A percentile compares a stretch with the other conserved stretches of the same genome.
These are phyloP conservation scores for Labroides dimidiatus DNA, from an alignment of 2,797 vertebrate species.

Conservation along the genomic window DNA sequence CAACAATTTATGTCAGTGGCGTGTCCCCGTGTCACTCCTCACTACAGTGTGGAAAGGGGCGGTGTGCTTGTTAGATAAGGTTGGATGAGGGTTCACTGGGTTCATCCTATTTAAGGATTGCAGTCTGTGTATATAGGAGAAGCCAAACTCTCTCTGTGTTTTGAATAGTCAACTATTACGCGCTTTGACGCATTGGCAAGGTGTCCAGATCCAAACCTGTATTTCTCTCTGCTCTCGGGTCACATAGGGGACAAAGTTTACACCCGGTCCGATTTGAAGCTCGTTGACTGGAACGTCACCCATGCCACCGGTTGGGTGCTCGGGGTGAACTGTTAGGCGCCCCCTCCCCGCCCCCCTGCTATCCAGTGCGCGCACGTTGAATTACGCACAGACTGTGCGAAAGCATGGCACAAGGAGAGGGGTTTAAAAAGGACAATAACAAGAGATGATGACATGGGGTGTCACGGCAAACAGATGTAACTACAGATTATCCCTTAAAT, in stretches of 20 bases:
- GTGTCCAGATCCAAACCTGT: conserved; percentile 22
- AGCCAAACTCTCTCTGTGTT: conserved; percentile 25
- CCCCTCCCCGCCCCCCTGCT: conserved; percentile 32
- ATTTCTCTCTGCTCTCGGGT: conserved; percentile 47
- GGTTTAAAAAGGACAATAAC: conserved; percentile 70
- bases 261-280: conserved; percentile 48
- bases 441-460: conserved; percentile 69
- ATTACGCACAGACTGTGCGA: conserved; percentile 65
- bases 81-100: conserved; percentile 73
- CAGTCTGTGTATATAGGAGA: conserved; percentile 36
- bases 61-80: conserved; percentile 45
- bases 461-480: conserved; percentile 76
- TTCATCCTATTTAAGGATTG: conserved; percentile 67
- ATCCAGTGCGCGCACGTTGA: conserved; percentile 51
- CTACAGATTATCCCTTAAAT: conserved; percentile 72
- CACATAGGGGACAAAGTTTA: conserved; percentile 71
- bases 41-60: conserved; percentile 59
- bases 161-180: conserved; percentile 30
- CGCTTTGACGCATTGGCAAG: conserved; percentile 58
- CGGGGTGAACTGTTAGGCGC: conserved; percentile 48
- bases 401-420: conserved; percentile 48
- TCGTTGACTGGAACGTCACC: conserved; percentile 46
- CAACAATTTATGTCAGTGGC: conserved; percentile 57
- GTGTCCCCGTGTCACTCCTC: conserved; percentile 69
- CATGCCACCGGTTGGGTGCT: conserved; percentile 41